Conservation (phyloP, 2,888 invertebrate species). For the Protophormia terraenovae region DNA sequence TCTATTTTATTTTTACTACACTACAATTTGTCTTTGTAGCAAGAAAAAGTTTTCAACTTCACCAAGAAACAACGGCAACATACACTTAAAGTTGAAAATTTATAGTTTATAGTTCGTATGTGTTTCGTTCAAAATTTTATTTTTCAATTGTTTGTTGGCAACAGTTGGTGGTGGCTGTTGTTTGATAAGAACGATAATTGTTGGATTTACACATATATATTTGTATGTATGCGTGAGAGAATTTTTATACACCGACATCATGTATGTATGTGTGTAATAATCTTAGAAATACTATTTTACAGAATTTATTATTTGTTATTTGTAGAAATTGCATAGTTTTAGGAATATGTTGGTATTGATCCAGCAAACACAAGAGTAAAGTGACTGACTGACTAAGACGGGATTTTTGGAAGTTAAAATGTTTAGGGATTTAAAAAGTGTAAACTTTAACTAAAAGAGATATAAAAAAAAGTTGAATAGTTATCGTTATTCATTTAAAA, state of each 20-base stretch:
- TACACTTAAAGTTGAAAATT: neutral
- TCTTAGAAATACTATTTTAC: neutral
- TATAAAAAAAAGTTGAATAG: no score
- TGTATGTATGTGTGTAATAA: neutral
- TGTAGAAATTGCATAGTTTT: slow-evolving; percentile 22
- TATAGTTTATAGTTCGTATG: neutral
- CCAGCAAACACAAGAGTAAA: no score
- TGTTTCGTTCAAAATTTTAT: neutral
- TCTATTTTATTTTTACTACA: neutral
- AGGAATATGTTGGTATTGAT: neutral
- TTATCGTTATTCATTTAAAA: no score
- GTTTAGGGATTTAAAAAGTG: no score
- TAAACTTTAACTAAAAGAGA: no score
- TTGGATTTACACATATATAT: neutral
- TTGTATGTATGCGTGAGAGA: neutral
- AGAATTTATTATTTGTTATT: neutral
- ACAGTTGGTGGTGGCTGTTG: neutral
- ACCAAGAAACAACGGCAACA: neutral
- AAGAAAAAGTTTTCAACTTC: neutral
- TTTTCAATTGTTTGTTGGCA: neutral
- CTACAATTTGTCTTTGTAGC: neutral
- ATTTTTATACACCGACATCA: no score
- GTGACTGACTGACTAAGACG: no score
- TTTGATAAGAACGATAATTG: neutral
- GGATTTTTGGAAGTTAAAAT: no score